Conservation (phyloP, 2,113 vertebrate species). For the Pholis gunnellus region DNA sequence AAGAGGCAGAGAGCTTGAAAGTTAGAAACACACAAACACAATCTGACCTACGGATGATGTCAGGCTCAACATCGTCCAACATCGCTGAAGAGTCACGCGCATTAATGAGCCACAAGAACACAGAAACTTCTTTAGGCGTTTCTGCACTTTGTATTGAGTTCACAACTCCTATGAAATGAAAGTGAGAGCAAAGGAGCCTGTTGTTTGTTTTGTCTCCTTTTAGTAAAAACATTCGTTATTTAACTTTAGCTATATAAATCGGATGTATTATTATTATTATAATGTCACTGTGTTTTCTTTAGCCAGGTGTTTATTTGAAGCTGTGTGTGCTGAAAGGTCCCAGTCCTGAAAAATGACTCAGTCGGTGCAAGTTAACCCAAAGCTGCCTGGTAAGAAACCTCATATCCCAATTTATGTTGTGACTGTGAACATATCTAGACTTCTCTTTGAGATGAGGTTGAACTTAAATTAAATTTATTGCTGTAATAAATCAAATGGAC, state of each 20-base stretch:
- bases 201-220: not conserved
- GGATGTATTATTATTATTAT: not conserved
- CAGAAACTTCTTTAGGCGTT: not conserved
- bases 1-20: conserved; percentile 1
- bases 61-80: conserved; percentile 38
- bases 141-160: conserved; percentile 25
- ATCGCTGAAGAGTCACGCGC: conserved; percentile 39
- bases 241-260: not conserved
- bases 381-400: conserved; percentile 87
- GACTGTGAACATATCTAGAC: not conserved
- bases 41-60: conserved; percentile 38
- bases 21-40: not conserved
- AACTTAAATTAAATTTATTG: not conserved
- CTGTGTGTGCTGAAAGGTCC: conserved; percentile 66
- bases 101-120: conserved; percentile 44
- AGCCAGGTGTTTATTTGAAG: conserved; percentile 75
- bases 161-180: conserved; percentile 37
- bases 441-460: not conserved
- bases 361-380: conserved; percentile 88
- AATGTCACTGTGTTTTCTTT: conserved; percentile 34
- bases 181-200: conserved; percentile 1
- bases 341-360: conserved; percentile 87
- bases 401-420: not conserved
- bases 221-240: not conserved
- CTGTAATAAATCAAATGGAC: not conserved